These are phyloP conservation scores for Chelonus insularis DNA, from an alignment of 1,140 invertebrate species.

Conservation along the genomic window DNA sequence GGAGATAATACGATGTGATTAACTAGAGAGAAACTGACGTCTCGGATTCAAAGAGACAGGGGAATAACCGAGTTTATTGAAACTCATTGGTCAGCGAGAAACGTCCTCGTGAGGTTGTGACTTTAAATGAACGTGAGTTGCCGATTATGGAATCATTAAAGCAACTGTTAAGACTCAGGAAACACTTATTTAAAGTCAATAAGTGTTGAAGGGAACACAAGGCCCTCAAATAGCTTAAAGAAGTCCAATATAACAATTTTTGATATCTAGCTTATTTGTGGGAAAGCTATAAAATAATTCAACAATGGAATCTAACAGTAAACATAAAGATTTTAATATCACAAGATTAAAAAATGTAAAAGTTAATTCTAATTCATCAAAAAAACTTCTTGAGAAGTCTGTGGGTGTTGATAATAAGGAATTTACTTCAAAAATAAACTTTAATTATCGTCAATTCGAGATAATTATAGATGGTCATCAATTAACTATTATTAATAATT, in stretches of 20 bases:
- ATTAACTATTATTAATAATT: slow-evolving; percentile 38
- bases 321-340: no score
- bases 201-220: neutral
- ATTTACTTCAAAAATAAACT: slow-evolving; percentile 7
- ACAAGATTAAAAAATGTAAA: no score
- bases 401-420: neutral
- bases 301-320: no score
- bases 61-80: slow-evolving; percentile 15
- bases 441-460: slow-evolving; percentile 5
- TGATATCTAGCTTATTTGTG: no score
- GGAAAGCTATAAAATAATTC: no score
- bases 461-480: slow-evolving; percentile 39
- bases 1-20: no score
- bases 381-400: neutral
- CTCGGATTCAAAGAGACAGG: neutral
- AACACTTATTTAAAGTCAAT: slow-evolving; percentile 22
- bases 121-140: slow-evolving; percentile 7
- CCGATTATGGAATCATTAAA: slow-evolving; percentile 1
- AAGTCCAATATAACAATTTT: no score
- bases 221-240: neutral
- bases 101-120: neutral
- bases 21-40: no score
- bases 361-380: no score
- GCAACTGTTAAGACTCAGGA: slow-evolving; percentile 15
- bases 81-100: slow-evolving; percentile 7